Conservation (phyloP, 2,113 vertebrate species). For the Perca flavescens region DNA sequence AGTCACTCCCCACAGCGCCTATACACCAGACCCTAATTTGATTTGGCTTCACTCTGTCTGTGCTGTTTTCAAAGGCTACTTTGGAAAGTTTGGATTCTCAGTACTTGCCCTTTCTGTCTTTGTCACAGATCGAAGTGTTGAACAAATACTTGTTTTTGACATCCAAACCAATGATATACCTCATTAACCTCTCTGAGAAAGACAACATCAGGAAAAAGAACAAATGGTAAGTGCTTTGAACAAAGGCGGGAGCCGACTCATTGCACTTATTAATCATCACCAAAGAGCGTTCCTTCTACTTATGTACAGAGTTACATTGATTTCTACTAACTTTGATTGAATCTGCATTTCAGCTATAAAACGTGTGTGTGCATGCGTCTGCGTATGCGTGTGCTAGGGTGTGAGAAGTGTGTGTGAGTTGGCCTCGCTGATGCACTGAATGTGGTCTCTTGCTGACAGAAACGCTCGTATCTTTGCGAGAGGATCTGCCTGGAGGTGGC, state of each 20-base stretch:
- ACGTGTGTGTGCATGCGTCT: constrained; percentile 6
- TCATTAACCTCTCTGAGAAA: constrained; percentile 96
- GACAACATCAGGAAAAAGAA: constrained; percentile 98
- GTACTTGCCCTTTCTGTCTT: constrained; percentile 53
- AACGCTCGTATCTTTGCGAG: constrained; percentile 61
- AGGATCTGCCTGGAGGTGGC: constrained; percentile 74
- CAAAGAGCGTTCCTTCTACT: constrained; percentile 48
- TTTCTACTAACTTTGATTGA: constrained; percentile 48
- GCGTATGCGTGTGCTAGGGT: constrained; percentile 25
- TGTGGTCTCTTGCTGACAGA: constrained; percentile 67
- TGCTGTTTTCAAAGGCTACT: constrained; percentile 68
- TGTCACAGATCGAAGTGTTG: constrained; percentile 94
- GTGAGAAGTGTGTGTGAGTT: constrained; percentile 20
- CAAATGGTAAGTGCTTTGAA: constrained; percentile 91
- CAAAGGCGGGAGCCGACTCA: constrained; percentile 30
- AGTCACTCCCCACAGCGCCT: constrained; percentile 69
- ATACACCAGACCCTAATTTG: constrained; percentile 74
- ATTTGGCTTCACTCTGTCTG: constrained; percentile 65
- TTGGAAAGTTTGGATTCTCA: constrained; percentile 68
- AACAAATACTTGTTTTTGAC: constrained; percentile 98
- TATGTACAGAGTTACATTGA: constrained; percentile 12
- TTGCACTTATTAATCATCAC: constrained; percentile 51
- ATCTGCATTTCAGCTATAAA: constrained; percentile 29
- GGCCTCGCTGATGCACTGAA: constrained; percentile 38
- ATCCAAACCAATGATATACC: constrained; percentile 98